Conservation (phyloP, 2,797 vertebrate genomes). For the Muraenolepis orangiensis region DNA sequence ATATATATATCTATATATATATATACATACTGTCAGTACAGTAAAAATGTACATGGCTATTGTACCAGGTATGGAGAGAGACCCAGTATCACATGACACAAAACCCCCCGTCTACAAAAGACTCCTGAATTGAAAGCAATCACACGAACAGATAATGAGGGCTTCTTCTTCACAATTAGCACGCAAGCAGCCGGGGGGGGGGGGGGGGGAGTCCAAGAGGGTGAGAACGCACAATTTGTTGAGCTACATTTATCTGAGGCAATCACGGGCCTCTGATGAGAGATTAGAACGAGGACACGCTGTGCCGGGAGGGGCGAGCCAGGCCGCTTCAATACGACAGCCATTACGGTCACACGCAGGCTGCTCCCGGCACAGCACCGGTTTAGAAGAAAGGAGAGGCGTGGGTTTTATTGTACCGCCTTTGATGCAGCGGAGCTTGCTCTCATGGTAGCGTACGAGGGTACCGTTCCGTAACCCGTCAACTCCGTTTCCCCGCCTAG, state of each 20-base stretch:
- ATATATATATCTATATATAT: too few species aligned
- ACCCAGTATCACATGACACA: slow-evolving; percentile 7
- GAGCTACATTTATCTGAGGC: slow-evolving; percentile 54
- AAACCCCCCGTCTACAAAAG: neutral
- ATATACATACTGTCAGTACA: too few species aligned
- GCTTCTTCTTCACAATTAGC: neutral
- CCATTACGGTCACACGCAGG: slow-evolving; percentile 11
- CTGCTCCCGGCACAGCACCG: neutral
- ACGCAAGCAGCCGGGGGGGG: too few species aligned
- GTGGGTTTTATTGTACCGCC: neutral
- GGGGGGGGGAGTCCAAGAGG: slow-evolving; percentile 16
- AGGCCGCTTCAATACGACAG: slow-evolving; percentile 42
- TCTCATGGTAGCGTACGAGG: neutral
- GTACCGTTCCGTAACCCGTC: neutral
- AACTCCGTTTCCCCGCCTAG: neutral
- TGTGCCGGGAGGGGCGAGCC: slow-evolving; percentile 31
- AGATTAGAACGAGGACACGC: slow-evolving; percentile 42
- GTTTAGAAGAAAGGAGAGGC: neutral
- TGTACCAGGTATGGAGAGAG: too few species aligned
- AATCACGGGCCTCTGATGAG: slow-evolving; percentile 54
- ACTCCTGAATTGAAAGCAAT: slow-evolving; percentile 23
- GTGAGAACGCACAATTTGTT: slow-evolving; percentile 34
- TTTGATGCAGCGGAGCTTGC: neutral
- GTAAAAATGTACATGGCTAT: too few species aligned
- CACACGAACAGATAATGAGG: slow-evolving; percentile 27